These are phyloP conservation scores for Cyclargus thomasi DNA, from an alignment of 1,140 invertebrate species.

Conservation along the genomic window DNA sequence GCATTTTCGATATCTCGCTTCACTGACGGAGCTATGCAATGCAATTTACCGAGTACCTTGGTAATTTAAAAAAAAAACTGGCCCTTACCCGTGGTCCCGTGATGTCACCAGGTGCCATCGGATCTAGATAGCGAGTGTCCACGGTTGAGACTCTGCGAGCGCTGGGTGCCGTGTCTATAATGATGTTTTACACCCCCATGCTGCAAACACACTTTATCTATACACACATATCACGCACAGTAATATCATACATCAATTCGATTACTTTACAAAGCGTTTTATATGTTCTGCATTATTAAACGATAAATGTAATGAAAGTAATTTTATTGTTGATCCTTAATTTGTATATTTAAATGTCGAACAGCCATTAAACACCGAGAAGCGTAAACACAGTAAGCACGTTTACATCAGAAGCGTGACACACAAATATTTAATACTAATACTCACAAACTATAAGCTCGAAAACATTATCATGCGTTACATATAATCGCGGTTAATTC, in stretches of 20 bases:
- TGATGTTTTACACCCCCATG: conserved; percentile 76
- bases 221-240: conserved; percentile 8
- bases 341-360: not conserved
- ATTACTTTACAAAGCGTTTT: not conserved
- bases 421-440: not conserved
- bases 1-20: too few relatives aligned
- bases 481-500: not conserved
- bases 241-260: not conserved
- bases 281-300: not conserved
- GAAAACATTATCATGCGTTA: not conserved
- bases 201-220: conserved; percentile 46
- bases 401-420: not conserved
- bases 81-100: conserved; percentile 78
- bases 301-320: not conserved
- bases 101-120: conserved; percentile 85
- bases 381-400: not conserved
- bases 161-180: conserved; percentile 75
- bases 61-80: too few relatives aligned
- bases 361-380: not conserved
- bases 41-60: too few relatives aligned
- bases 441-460: not conserved
- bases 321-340: not conserved
- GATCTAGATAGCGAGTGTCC: conserved; percentile 79
- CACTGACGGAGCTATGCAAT: too few relatives aligned
- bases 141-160: conserved; percentile 81